Base-by-base conservation (phyloP, 2,888 invertebrate species). In the Polydrusus pterygomalis region DNA sequence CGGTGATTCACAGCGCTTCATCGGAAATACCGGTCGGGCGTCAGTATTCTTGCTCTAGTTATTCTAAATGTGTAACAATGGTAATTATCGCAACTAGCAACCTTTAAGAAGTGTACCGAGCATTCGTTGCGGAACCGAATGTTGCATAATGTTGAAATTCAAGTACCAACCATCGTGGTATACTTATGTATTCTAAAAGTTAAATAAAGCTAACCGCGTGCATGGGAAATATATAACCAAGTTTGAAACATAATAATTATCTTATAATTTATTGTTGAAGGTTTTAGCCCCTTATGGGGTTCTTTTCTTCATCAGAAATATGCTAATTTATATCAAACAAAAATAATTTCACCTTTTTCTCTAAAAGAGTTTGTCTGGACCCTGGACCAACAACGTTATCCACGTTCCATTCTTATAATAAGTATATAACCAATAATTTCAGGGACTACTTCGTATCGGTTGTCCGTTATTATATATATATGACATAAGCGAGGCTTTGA, bases 71-170 rank as follows among this genome's bases (percentile, higher is more conserved):
- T 71, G 75, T 71, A 77, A 76, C 72, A 73, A 71, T 47, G 62
- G 60, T 62, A 70, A 77, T 72, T 67, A 72, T 60, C 43, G 63
- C 58, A 64, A 58, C 54, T 40, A 65, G 47, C 70, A 77, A 74
- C 70, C 70, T 69, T 77, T 77, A 18, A 30, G 60, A 68, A 62
- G 65, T 74, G 67, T 74, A 45, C 20, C 72, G 60, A 71, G 76
- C 80, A 82, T 81, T 82, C 84, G 80, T 85, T 83, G 83, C 84
- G 84, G 85, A 85, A 85, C 81, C 81, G 80, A 75, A 75, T 79
- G 76, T 84, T 83, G 81, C 81, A 81, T 82, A 83, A 82, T 79
- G 74, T 72, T 69, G 64, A 73, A 81, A 81, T 79, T 80, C 80
- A 81, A 79, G 78, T 79, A 77, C 74, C 30, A 13, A 68, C 2